Base-by-base conservation (phyloP, 2,113 vertebrate genomes). In the Platysteira castanea region DNA sequence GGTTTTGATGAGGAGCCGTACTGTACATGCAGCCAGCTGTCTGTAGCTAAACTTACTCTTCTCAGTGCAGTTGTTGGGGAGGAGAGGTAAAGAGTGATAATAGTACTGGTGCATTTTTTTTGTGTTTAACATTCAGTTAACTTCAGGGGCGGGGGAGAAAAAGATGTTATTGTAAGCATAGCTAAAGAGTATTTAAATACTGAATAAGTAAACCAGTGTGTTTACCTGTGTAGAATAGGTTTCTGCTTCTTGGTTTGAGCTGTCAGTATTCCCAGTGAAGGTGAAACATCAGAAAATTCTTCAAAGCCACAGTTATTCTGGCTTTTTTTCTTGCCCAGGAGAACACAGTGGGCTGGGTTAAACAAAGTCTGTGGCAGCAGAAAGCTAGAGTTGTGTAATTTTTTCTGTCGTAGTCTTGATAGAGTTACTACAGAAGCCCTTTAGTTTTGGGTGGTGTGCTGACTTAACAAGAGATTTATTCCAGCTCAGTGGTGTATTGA, bases 351-450 rank as follows among this genome's bases (percentile, higher is more conserved):
- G 61, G 70, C 78, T 90, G 89, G 63, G 86, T 87, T 90, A 89
- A 91, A 69, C 64, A 63, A 88, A 82, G 39, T 56, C 65, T 89
- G 49, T 86, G 59, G 77, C 95, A 95, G 90, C 80, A 73, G 93
- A 96, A 97, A 95, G 96, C 91, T 97, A 33, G 67, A 75, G 87
- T 95, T 96, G 89, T 91, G 70, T 96, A 84, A 56, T 86, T 95
- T 93, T 91, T 84, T 84, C 95, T 52, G 57, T 88, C 87, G 67
- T 78, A 82, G 86, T 89, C 68, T 61, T 93, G 39, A 67, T 42
- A 77, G 92, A 82, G 80, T 89, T 84, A 69, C 73, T 84, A 27
- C 31, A 88, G 86, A 77, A 90, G 59, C 89, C 70, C 79, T 94
- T 93, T 94, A 94, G 80, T 87, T 87, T 86, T 84, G 77, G 94